phyloP scores from a whole-genome alignment of 1,140 invertebrate genomes.

The Bathynomus jamesi region DNA sequence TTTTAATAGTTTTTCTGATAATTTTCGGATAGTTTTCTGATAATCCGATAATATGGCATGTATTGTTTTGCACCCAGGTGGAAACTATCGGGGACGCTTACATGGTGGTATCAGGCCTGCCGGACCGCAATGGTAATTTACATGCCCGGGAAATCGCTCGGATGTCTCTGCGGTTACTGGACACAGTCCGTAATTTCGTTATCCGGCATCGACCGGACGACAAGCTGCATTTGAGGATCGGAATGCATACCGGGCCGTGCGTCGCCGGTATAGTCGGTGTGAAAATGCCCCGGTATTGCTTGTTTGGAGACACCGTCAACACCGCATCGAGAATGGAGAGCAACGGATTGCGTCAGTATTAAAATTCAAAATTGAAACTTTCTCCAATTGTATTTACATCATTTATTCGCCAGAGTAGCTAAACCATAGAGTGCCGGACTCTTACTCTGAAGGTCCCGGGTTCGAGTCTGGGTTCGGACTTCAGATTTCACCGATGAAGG shows the following conservation, averaged over 20 bases:
- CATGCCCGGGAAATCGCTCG: slow-evolving; percentile 59
- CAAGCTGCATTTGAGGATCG: slow-evolving; percentile 85
- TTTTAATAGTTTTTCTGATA: too few species aligned
- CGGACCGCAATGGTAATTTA: slow-evolving; percentile 49
- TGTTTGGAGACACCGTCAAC: slow-evolving; percentile 92
- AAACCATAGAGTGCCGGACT: too few species aligned
- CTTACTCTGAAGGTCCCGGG: too few species aligned
- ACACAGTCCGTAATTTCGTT: slow-evolving; percentile 75
- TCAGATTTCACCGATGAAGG: too few species aligned
- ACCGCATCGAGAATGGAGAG: slow-evolving; percentile 91
- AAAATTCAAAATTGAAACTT: too few species aligned
- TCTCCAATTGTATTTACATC: too few species aligned
- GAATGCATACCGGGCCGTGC: slow-evolving; percentile 87
- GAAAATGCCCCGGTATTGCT: slow-evolving; percentile 84
- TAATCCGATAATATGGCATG: neutral
- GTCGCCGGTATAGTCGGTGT: slow-evolving; percentile 89
- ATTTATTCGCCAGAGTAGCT: too few species aligned
- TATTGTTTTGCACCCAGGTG: slow-evolving; percentile 57
- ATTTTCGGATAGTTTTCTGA: neutral
- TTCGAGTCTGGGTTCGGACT: too few species aligned
- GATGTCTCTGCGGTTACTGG: slow-evolving; percentile 77
- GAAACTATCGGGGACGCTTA: slow-evolving; percentile 97
- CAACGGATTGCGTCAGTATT: slow-evolving; percentile 62
- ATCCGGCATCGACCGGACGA: slow-evolving; percentile 81
- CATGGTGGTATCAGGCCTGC: slow-evolving; percentile 64